phyloP scores from a whole-genome alignment of 2,888 invertebrate genomes.

The Tetropium fuscum region DNA sequence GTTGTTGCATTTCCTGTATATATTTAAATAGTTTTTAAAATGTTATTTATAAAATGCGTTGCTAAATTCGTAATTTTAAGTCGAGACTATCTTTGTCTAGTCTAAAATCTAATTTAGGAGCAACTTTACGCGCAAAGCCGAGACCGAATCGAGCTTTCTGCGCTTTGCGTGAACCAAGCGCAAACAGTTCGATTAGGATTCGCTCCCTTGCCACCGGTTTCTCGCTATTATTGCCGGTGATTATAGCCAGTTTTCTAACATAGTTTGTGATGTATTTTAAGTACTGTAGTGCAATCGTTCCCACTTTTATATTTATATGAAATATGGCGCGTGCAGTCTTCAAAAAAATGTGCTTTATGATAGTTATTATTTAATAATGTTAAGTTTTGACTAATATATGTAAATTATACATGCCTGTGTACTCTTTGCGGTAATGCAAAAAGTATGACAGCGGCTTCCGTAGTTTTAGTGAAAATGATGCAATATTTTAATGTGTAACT shows the following conservation, averaged over 20 bases:
- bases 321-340: conserved; percentile 27
- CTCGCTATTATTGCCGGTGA: too few relatives aligned
- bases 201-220: too few relatives aligned
- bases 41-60: conserved; percentile 40
- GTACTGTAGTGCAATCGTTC: conserved; percentile 32
- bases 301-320: conserved; percentile 16
- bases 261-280: conserved; percentile 25
- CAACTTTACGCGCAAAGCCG: too few relatives aligned
- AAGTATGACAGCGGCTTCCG: conserved; percentile 31
- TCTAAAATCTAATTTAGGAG: too few relatives aligned
- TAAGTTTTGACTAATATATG: conserved; percentile 18
- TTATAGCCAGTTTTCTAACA: conserved; percentile 18
- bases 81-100: conserved; percentile 55
- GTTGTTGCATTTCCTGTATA: conserved; percentile 42
- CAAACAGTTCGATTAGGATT: too few relatives aligned
- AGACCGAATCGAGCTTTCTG: too few relatives aligned
- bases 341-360: conserved; percentile 33
- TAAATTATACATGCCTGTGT: conserved; percentile 31
- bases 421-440: conserved; percentile 38
- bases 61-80: conserved; percentile 38
- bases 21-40: conserved; percentile 36
- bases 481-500: conserved; percentile 25
- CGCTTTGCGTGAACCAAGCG: too few relatives aligned
- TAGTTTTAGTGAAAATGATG: conserved; percentile 27
- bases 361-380: conserved; percentile 26